Evolutionary conservation across 2,888 invertebrate species (phyloP).

Genomic region (Drosophila antonietae): DNA sequence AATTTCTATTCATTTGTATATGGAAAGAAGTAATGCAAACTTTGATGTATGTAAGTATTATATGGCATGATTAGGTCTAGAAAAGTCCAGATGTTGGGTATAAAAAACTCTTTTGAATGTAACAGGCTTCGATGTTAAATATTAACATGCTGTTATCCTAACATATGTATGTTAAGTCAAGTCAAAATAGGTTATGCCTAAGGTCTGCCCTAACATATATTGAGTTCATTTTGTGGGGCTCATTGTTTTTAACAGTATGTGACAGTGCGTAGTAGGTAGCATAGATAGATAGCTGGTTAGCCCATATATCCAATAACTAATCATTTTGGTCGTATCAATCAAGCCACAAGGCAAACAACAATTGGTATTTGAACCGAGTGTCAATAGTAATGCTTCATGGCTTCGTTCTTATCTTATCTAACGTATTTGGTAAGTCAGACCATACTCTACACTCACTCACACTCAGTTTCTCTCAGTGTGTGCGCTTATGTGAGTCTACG

Average conservation of each 20-base stretch:
- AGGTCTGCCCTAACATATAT: neutral
- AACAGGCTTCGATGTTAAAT: neutral
- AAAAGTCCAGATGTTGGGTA: neutral
- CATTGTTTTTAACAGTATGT: neutral
- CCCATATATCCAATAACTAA: constrained; percentile 28
- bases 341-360: constrained; percentile 50
- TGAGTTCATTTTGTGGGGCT: neutral
- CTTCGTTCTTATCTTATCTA: constrained; percentile 54
- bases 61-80: neutral
- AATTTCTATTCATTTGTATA: neutral
- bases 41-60: neutral
- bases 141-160: constrained; percentile 1
- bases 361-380: constrained; percentile 48
- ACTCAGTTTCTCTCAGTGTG: neutral
- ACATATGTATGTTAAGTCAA: neutral
- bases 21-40: neutral
- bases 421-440: constrained; percentile 31
- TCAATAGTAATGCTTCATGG: constrained; percentile 48
- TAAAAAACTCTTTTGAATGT: no score
- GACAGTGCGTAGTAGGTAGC: constrained; percentile 4
- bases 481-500: constrained; percentile 1
- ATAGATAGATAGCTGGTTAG: constrained; percentile 19
- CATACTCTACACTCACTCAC: constrained; percentile 14
- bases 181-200: neutral
- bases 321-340: constrained; percentile 51